Base-by-base conservation (phyloP, 2,113 vertebrate species). In the Sinocyclocheilus anshuiensis region DNA sequence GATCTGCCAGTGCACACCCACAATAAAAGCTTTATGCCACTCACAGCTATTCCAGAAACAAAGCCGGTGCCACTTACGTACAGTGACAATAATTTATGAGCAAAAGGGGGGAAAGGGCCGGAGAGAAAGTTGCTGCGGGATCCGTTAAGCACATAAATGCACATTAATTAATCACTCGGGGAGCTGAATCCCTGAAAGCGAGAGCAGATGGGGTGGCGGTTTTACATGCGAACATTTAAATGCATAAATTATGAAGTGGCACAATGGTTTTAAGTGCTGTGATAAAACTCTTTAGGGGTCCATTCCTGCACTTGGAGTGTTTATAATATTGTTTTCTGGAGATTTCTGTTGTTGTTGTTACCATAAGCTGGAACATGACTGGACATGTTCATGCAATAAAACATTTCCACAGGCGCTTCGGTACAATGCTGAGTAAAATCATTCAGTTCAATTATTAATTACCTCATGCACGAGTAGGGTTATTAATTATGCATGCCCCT, bases 131-230 rank as follows among this genome's bases (percentile, higher is more conserved):
- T 90, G 90, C 74, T 61, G 84, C 78, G 33, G n/a, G 77, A 91
- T 90, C 88, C 91, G 89, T 91, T 93, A 88, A 86, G 86, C 87
- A 89, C 87, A 92, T 92, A 88, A 92, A 93, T 92, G 89, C 89
- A 91, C 90, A 90, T 92, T 91, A 91, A 94, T 94, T 91, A 92
- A 92, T 94, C 91, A 92, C 93, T 90, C 59, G 89, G 89, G 92
- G 91, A 93, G 91, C 81, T 55, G 39, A 90, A 90, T 90, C 26
- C 5, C 59, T 84, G 87, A 84, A 90, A 90, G 16, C 84, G 57
- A 81, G 86, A 71, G 86, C 74, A 84, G 91, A 89, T 79, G 90
- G 88, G 87, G 86, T 48, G 24, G 55, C 16, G 89, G 80, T 91
- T 92, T 89, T 85, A 92, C 90, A 90, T 81, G 84, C 80, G 82